Evolutionary conservation across 2,797 vertebrate genomes (phyloP).

Genomic region (Rhyacichthys aspro): DNA sequence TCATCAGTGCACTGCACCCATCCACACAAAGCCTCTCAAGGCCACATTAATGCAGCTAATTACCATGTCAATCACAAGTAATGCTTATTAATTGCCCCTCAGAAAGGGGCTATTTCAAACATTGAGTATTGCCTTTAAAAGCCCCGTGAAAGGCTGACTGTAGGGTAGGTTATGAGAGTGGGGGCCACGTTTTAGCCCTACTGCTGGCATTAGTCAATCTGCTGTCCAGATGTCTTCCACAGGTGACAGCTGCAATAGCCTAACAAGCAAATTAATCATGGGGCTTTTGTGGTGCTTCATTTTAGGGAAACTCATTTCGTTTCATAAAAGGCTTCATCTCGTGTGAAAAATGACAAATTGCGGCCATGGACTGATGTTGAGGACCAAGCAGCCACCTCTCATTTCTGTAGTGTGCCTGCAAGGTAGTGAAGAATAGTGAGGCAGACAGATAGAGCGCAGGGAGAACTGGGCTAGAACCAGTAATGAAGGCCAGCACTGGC

Average conservation of each 20-base stretch:
- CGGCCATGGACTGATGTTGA: slow-evolving; percentile 77
- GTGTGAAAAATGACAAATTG: slow-evolving; percentile 87
- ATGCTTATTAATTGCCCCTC: slow-evolving; percentile 86
- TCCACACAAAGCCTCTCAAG: slow-evolving; percentile 81
- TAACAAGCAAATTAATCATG: slow-evolving; percentile 89
- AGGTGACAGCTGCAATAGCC: slow-evolving; percentile 88
- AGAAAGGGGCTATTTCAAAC: slow-evolving; percentile 79
- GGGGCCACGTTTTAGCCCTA: slow-evolving; percentile 72
- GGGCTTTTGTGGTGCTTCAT: slow-evolving; percentile 85
- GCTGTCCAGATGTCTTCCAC: slow-evolving; percentile 88
- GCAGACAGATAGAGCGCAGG: slow-evolving; percentile 69
- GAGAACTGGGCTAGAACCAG: slow-evolving; percentile 77
- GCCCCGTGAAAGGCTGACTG: slow-evolving; percentile 78
- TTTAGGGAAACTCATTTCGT: slow-evolving; percentile 85
- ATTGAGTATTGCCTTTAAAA: slow-evolving; percentile 80
- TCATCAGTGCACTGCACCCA: slow-evolving; percentile 61
- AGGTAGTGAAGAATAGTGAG: slow-evolving; percentile 73
- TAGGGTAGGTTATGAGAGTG: slow-evolving; percentile 68
- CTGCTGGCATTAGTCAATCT: slow-evolving; percentile 86
- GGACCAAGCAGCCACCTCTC: slow-evolving; percentile 73
- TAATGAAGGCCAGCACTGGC: slow-evolving; percentile 79
- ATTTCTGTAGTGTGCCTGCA: slow-evolving; percentile 74
- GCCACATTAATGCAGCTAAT: slow-evolving; percentile 85
- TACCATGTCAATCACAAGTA: slow-evolving; percentile 86
- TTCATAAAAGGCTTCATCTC: slow-evolving; percentile 87